Percentiles rank a stretch among this genome's conserved stretches.
Conservation (phyloP, 2,113 vertebrate genomes). For the Notiomystis cincta region DNA sequence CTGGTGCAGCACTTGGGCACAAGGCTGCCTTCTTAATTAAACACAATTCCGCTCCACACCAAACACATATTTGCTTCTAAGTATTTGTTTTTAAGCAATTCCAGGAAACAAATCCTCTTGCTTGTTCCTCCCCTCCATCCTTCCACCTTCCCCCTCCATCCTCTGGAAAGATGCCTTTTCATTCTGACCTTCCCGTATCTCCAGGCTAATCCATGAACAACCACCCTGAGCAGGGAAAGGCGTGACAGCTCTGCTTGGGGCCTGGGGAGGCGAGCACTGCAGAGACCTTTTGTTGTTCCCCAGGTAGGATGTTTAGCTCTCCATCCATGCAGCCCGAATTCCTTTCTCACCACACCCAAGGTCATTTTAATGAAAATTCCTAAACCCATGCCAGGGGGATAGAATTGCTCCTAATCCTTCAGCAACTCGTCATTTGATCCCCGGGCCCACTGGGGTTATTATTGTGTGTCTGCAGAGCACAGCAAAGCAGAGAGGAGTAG, state of each 20-base stretch:
- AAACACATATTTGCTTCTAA: background rate
- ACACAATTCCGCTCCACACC: background rate
- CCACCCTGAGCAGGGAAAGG: background rate
- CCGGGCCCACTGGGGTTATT: conserved; percentile 66
- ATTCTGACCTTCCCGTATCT: background rate
- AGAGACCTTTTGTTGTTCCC: conserved; percentile 42
- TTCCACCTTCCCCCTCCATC: background rate
- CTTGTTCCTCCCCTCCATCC: background rate
- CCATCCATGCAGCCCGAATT: conserved; percentile 75
- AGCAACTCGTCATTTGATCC: conserved; percentile 81
- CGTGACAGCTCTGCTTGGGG: background rate
- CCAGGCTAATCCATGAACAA: conserved; percentile 3
- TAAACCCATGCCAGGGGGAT: conserved; percentile 82
- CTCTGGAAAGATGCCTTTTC: background rate
- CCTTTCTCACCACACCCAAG: conserved; percentile 87
- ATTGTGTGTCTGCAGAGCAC: conserved; percentile 62
- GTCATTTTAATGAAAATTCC: conserved; percentile 96
- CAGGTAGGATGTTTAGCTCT: conserved; percentile 67
- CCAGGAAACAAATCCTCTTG: conserved; percentile 10
- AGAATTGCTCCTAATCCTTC: conserved; percentile 88
- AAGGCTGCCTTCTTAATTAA: background rate
- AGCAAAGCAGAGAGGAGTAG: conserved; percentile 45
- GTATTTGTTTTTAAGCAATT: background rate
- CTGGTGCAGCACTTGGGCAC: background rate
- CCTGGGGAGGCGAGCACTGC: background rate